Base-by-base conservation (phyloP, 30 jellyfish, hydroid and myxozoan species). In the Chrysaora quinquecirrha region DNA sequence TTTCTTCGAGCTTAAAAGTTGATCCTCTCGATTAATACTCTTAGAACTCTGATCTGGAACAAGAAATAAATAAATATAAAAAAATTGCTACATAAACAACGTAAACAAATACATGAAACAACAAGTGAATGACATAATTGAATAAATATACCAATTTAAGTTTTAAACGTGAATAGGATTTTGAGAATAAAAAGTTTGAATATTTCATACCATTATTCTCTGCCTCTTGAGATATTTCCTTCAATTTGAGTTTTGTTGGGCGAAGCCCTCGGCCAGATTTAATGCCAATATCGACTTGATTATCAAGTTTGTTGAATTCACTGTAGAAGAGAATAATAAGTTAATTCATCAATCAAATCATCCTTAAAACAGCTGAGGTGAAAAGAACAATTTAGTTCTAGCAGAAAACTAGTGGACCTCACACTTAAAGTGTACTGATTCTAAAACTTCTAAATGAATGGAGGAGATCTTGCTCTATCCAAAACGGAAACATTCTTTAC, bases 261-360 rank as follows among this genome's bases (percentile, higher is more conserved):
- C 48, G 79, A n/a, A 63, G 35, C 12, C 88, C 88, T 19, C 71
- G 4, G 3, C 71, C 71, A n/a, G 88, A 43, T 43, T 77, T 61
- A 47, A 61, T 77, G 19, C 88, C 88, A 28, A 77, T 27, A 38
- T 77, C 88, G 30, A 28, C 78, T 29, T 56, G 43, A 12, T 63
- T 77, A 35, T 63, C 79, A 11, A 60, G 60, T 29, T 62, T 77
- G 54, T 63, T 61, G 34, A 63, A 60, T 25, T 77, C 88, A 31
- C 88, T 77, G 20, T 3, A 56, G 27, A 30, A 75, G 16, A 18
- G 3, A 73, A 0, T 30, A 38, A n/a, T n/a, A n/a, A 43, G 16
- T 43, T 16, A 43, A 43, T 6, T 43, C 16, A 43, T 43, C 58
- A 43, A 43, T 16, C 58, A 43, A 16, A 16, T 43, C 9, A 43